These are phyloP conservation scores for Thymelicus acteon DNA, from an alignment of 2,888 invertebrate species.

Conservation along the genomic window DNA sequence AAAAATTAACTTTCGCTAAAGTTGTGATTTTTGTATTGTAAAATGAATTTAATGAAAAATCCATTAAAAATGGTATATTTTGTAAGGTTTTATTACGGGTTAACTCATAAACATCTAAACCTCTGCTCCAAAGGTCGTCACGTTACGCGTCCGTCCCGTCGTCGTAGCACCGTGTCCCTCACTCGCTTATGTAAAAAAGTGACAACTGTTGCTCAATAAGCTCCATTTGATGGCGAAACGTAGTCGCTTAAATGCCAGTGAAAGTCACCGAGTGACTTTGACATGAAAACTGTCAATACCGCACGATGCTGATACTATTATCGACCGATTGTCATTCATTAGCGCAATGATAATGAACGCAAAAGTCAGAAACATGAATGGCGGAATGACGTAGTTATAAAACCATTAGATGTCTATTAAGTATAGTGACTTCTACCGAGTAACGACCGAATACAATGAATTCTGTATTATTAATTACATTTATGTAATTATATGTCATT, in stretches of 20 bases:
- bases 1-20: too few species aligned
- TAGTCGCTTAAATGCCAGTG: constrained; percentile 77
- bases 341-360: constrained; percentile 1
- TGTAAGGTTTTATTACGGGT: too few species aligned
- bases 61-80: too few species aligned
- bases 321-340: constrained; percentile 15
- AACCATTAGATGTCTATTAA: constrained; percentile 2
- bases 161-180: constrained; percentile 39
- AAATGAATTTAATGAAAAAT: too few species aligned
- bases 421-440: neutral
- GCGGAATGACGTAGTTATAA: neutral
- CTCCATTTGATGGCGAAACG: constrained; percentile 81
- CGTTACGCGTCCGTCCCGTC: neutral
- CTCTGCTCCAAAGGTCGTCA: neutral
- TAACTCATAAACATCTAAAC: too few species aligned
- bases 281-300: constrained; percentile 62
- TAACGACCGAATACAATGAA: neutral
- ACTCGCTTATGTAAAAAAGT: constrained; percentile 77
- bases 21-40: too few species aligned
- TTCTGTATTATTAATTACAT: too few species aligned
- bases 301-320: constrained; percentile 42
- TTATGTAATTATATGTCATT: constrained; percentile 9
- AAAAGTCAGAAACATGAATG: neutral
- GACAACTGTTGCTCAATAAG: constrained; percentile 80
- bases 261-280: constrained; percentile 81